A percentile compares a stretch with the other conserved stretches of the same genome.
These are phyloP conservation scores for Azemiops feae DNA, from an alignment of 2,113 vertebrate species.

Conservation along the genomic window DNA sequence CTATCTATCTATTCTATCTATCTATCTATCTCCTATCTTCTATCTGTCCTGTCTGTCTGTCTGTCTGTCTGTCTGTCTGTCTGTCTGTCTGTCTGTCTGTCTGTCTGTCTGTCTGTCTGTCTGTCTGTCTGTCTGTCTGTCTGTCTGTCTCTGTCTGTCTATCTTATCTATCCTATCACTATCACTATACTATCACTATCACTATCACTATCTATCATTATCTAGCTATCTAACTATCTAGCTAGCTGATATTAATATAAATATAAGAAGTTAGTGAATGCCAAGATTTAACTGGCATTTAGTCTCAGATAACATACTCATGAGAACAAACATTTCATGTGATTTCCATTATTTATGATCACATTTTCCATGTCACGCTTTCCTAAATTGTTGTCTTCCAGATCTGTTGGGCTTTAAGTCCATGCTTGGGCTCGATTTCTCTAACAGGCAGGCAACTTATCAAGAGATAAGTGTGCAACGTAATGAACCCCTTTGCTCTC, in stretches of 20 bases:
- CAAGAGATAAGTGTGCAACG: not conserved
- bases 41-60: too few relatives aligned
- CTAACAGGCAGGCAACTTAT: not conserved
- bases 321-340: not conserved
- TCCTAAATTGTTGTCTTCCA: not conserved
- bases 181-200: too few relatives aligned
- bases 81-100: too few relatives aligned
- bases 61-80: too few relatives aligned
- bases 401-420: not conserved
- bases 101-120: too few relatives aligned
- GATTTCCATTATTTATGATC: not conserved
- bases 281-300: not conserved
- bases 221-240: not conserved
- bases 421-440: not conserved
- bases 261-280: not conserved
- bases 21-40: accelerated
- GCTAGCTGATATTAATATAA: not conserved
- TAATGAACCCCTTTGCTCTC: not conserved
- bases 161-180: too few relatives aligned
- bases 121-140: too few relatives aligned
- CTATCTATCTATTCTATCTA: too few relatives aligned
- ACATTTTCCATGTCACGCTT: not conserved
- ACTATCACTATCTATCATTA: too few relatives aligned
- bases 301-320: not conserved
- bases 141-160: too few relatives aligned